Evolutionary conservation across 2,113 vertebrate genomes (phyloP).

Genomic region (Gopherus evgoodei): DNA sequence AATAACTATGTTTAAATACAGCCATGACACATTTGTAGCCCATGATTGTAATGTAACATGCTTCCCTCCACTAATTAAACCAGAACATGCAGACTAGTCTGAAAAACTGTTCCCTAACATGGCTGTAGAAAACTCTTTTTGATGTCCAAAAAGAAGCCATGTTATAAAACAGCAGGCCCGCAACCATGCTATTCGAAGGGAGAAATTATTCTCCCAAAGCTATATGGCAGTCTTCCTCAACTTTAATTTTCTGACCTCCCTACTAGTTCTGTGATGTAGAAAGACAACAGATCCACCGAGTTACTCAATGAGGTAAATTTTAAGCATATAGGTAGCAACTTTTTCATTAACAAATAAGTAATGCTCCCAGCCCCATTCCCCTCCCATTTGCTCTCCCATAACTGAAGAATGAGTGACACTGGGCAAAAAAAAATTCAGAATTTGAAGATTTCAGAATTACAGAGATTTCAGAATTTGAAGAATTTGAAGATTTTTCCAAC

Average conservation of each 20-base stretch:
- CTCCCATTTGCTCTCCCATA: background rate
- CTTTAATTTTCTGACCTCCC: background rate
- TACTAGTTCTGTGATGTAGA: background rate
- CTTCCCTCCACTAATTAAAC: background rate
- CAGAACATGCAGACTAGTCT: background rate
- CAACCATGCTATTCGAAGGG: background rate
- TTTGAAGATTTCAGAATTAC: background rate
- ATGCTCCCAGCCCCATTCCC: background rate
- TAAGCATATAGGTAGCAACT: background rate
- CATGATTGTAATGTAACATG: background rate
- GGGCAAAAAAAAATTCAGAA: accelerated
- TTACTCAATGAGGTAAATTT: background rate
- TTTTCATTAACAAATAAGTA: background rate
- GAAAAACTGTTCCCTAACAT: background rate
- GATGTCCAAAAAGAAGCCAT: background rate
- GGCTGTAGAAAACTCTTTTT: background rate
- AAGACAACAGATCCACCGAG: background rate
- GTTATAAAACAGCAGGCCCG: background rate
- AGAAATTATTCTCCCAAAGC: background rate
- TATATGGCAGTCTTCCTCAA: background rate
- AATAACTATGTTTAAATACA: background rate
- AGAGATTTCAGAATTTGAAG: accelerated
- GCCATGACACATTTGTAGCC: background rate
- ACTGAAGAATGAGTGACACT: background rate
- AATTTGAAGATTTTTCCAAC: background rate